Evolutionary conservation across 92 coral and sea anemone genomes (phyloP).

Genomic region (Plumapathes pennacea): DNA sequence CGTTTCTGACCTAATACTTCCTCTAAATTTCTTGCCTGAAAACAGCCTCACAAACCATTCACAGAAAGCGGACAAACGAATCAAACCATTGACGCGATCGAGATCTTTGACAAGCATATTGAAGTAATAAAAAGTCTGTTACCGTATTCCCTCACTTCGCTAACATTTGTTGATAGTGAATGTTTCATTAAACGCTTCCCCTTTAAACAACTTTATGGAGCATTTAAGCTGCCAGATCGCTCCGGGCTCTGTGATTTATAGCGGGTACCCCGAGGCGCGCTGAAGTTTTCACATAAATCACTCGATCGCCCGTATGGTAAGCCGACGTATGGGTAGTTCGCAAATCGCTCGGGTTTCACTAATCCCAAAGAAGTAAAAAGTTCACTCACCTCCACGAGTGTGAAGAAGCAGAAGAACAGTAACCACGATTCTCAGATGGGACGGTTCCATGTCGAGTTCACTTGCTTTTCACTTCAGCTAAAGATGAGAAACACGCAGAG

Average conservation of each 20-base stretch:
- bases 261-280: conserved; percentile 25
- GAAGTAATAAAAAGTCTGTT: no score
- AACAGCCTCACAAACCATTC: conserved; percentile 5
- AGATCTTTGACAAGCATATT: no score
- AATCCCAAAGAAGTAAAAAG: conserved; percentile 6
- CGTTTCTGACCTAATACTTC: conserved; percentile 68
- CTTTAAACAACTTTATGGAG: conserved; percentile 23
- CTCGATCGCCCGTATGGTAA: conserved; percentile 8
- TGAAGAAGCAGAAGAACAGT: conserved; percentile 2
- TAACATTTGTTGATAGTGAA: no score
- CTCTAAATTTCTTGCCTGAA: conserved; percentile 28
- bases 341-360: conserved; percentile 62
- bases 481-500: conserved; percentile 27
- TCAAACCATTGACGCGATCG: not conserved
- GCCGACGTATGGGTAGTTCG: no score
- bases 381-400: conserved; percentile 17
- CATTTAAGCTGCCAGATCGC: no score
- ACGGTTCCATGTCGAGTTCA: conserved; percentile 18
- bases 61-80: not conserved
- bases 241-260: conserved; percentile 81
- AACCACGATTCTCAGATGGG: conserved; percentile 4
- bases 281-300: conserved; percentile 83
- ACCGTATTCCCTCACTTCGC: no score
- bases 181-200: conserved; percentile 5
- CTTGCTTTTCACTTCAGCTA: conserved; percentile 12